Percentiles rank a stretch among this genome's conserved stretches.
Evolutionary conservation across 2,888 invertebrate species (phyloP).

Genomic region (Ophraella communa): DNA sequence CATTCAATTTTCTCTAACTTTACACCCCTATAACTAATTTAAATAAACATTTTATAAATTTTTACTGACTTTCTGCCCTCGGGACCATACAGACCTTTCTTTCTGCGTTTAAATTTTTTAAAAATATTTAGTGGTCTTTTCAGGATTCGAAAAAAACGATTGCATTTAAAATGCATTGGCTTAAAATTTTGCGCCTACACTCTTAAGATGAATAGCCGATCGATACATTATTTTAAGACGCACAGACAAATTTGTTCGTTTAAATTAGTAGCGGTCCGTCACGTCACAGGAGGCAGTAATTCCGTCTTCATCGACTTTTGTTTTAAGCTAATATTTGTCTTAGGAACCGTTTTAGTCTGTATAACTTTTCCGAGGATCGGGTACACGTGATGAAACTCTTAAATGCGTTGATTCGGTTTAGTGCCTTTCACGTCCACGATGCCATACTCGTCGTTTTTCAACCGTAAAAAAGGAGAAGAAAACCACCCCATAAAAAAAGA

Average conservation of each 20-base stretch:
- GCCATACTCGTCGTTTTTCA: constrained; percentile 14
- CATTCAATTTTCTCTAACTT: no score
- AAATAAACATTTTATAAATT: no score
- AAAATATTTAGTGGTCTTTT: no score
- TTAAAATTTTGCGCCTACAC: no score
- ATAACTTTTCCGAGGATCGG: constrained; percentile 20
- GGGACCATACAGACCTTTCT: no score
- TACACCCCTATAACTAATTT: no score
- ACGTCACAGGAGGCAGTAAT: constrained; percentile 20
- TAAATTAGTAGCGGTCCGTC: background rate
- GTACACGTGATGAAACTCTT: constrained; percentile 25
- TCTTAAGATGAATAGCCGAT: no score
- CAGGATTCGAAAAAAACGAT: no score
- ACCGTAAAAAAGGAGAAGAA: constrained; percentile 8
- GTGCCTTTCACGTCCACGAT: constrained; percentile 9
- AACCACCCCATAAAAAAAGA: constrained; percentile 10
- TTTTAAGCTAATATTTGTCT: constrained; percentile 52
- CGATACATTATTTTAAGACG: background rate
- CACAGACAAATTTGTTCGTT: background rate
- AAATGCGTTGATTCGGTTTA: constrained; percentile 21
- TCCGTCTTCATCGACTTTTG: constrained; percentile 35
- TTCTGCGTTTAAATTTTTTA: no score
- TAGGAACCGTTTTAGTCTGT: constrained; percentile 46
- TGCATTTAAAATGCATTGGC: no score
- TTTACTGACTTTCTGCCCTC: no score